Base-by-base conservation (phyloP, 2,797 vertebrate species). In the Neosilurus hyrtlii region DNA sequence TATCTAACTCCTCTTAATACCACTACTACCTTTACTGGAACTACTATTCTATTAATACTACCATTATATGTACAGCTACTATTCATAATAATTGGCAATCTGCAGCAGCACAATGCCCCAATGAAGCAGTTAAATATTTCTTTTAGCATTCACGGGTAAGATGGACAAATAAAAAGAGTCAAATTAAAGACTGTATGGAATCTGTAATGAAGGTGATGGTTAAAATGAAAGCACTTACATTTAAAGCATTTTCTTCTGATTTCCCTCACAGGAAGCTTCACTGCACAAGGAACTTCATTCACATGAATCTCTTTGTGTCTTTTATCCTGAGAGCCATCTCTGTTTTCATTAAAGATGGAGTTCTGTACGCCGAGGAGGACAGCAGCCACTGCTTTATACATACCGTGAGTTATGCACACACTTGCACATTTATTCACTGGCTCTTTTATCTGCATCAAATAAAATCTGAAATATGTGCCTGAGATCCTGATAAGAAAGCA, bases 221-320 rank as follows among this genome's bases (percentile, higher is more conserved):
- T 82, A 35, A 72, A 56, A 6, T 57, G 4, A 26, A 37, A 43
- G 43, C 43, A 43, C 30, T 43, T 1, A 43, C 43, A 43, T 43
- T 43, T 43, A 5, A 43, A 43, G 43, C 0, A 22, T 22, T 49
- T 9, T n/a, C 43, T 66, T 24, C 22, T 35, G 43, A 24, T 74
- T 70, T 84, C 73, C 4, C 35, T 26, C 66, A 1, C 86, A 99
- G 98, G 94, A 99, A 99, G 89, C 97, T 99, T 76, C 98, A 99
- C 88, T 99, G 98, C 88, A 99, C 98, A 86, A 94, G 98, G 37
- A 99, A 99, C 90, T 99, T 98, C 90, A 99, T 99, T 88, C 98
- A 99, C 92, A 99, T 99, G 98, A 99, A 99, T 88, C 95, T 99
- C 83, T 99, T 99, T 73, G 95, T 97, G 88, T 99, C 98, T 0